Evolutionary conservation across 2,888 invertebrate species (phyloP), one percentile per base, ranked within the genome.

Genomic region (Nomada flava): DNA sequence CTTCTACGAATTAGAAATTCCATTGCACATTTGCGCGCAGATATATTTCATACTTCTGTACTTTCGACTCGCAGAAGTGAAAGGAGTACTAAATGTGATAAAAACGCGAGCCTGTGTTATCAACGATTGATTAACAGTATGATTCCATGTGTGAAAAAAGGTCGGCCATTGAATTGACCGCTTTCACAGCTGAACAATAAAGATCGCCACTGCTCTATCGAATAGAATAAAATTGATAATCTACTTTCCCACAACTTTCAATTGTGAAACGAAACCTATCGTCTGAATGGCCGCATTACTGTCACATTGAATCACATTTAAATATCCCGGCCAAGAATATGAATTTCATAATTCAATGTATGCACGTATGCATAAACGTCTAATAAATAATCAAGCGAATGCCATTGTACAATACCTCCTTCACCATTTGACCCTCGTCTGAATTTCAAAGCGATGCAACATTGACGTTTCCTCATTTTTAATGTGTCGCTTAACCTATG

Each of bases 61-160:
- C 23, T 11, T 18, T 9, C 57, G 50, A 64, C 50, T 64, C 29
- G 78, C 68, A 53, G 70, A 79, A 81, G 74, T 70, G 73, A 81
- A 70, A 74, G 74, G 74, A 36, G 52, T 44, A 52, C 20, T 79
- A 60, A 79, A 79, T 79, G 70, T 69, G 59, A 76, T 70, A 76
- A 76, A 76, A 70, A 65, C n/a, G 23, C 23, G 7, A 36, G 52
- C 64, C 52, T 65, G 53, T 36, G 42, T 65, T 79, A 70, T 70
- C 20, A 69, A 65, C 63, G 64, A 64, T 69, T 76, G 64, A 64
- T 76, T 76, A 76, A 59, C 42, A 60, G 69, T 42, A 65, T 7
- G 18, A 44, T 59, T 62, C 55, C 29, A 29, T 44, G 52, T 2
- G 59, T 44, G 13, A 26, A 42, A 65, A 68, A 69, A 76, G 52